phyloP scores from a whole-genome alignment of 2,113 vertebrate species.

The Sinocyclocheilus maitianheensis region DNA sequence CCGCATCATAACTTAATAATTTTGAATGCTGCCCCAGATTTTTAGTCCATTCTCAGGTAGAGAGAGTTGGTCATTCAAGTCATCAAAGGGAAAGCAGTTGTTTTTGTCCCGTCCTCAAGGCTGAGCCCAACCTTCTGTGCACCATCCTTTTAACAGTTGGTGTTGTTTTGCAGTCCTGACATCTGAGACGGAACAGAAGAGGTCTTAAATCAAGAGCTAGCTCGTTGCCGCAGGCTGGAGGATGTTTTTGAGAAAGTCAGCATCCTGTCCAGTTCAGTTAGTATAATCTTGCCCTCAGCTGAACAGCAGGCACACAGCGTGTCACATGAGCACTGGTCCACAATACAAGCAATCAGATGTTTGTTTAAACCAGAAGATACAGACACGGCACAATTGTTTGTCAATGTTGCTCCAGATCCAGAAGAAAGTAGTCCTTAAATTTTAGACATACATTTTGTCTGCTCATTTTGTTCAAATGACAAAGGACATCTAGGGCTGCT shows the following conservation, averaged over 20 bases:
- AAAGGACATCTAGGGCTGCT: not conserved
- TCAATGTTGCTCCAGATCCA: not conserved
- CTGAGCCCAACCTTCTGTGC: not conserved
- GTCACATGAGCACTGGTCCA: not conserved
- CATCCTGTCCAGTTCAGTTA: constrained; percentile 59
- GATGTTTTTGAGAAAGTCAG: constrained; percentile 59
- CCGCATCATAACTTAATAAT: not conserved
- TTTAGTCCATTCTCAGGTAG: not conserved
- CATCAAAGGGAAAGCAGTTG: not conserved
- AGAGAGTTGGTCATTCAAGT: constrained; percentile 23
- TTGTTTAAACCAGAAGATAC: constrained; percentile 20
- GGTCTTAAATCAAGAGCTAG: constrained; percentile 50
- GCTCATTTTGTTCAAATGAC: constrained; percentile 8
- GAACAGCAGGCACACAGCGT: not conserved
- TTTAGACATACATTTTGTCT: not conserved
- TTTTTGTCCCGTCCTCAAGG: constrained; percentile 29
- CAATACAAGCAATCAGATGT: constrained; percentile 13
- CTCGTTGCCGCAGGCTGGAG: constrained; percentile 45
- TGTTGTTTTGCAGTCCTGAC: constrained; percentile 23
- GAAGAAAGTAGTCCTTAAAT: not conserved
- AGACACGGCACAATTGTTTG: not conserved
- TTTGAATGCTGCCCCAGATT: not conserved
- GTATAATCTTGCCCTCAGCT: constrained; percentile 26
- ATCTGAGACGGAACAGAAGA: constrained; percentile 3
- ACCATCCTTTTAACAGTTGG: constrained; percentile 13